Base-by-base conservation (phyloP, 2,113 vertebrate genomes). In the Gnathonemus longibarbis region DNA sequence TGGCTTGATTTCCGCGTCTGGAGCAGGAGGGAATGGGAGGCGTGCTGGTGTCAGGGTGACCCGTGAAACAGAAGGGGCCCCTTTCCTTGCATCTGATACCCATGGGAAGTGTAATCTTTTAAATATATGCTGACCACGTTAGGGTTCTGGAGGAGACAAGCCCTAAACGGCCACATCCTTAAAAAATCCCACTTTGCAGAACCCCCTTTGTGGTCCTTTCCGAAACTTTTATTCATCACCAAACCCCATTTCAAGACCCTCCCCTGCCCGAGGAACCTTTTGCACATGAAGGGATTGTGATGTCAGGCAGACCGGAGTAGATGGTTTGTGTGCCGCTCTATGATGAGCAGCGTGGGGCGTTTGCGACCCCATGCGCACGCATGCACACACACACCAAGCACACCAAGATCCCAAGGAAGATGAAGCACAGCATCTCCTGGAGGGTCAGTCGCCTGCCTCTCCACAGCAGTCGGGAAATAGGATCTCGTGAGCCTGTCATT, bases 401-500 rank as follows among this genome's bases (percentile, higher is more conserved):
- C 83, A 70, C 83, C 39, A 84, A 84, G 27, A 86, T 49, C 52
- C 39, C 27, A 46, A 74, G 19, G 17, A 77, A 90, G 89, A 87
- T 42, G 84, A 77, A 87, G 53, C 19, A 6, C 27, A 66, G 58
- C 48, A 52, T 48, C 84, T 87, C 85, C 89, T 85, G 52, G 62
- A 48, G 27, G n/a, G 62, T 8, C n/a, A 27, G n/a, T 27, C 3
- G 10, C 62, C 62, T 0, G 3, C n/a, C 62, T 31, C 21, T 58
- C 42, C 35, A 19, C 77, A 88, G 74, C 35, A 35, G 88, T 50
- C 11, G 74, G 86, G 87, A 90, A 84, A 90, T 84, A 88, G 70
- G 87, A 84, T 90, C 87, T 84, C 27, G 35, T 56, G 87, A 90
- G 90, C 84, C 88, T 89, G 62, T 53, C 89, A 89, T 90, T 90